Base-by-base conservation (phyloP, 2,113 vertebrate genomes). In the Rhinoptilus africanus region DNA sequence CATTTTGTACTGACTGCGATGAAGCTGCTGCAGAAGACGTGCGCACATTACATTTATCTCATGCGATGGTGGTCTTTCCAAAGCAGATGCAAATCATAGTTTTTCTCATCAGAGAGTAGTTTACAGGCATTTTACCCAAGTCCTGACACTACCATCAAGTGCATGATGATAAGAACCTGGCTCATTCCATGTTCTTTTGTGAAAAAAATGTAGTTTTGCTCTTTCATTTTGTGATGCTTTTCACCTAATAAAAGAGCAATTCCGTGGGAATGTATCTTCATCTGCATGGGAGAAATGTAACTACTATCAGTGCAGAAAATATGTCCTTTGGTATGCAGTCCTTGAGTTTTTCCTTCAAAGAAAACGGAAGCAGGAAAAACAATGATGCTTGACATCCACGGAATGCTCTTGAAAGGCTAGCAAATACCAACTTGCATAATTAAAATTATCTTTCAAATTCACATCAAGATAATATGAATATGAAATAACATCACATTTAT, bases 371-470 rank as follows among this genome's bases (percentile, higher is more conserved):
- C 60, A 81, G 77, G 59, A 71, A 83, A 94, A 88, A 87, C 59
- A 81, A 68, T 35, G 48, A 90, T 63, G 72, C 67, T 41, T 56
- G 66, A 64, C 69, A 81, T 67, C 74, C 72, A 41, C 77, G n/a
- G 53, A 77, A 78, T 6, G 35, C 53, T 72, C 64, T 88, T 7
- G 4, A 81, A 94, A 93, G 74, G n/a, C 76, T 91, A 81, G 66
- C 83, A 57, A 64, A 69, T 27, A 60, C 23, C n/a, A 87, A 32
- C 34, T 12, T 57, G 53, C 35, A 39, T 75, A 81, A 93, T 93
- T 93, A 87, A 92, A 88, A 89, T 66, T 47, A 85, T 79, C 50
- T 69, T 91, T 66, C 88, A 85, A 85, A 75, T n/a, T n/a, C n/a
- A n/a, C 51, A 89, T 32, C 37, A 69, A 77, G 71, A 83, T 81